Evolutionary conservation across 2,113 vertebrate species (phyloP).

Genomic region (Trogon melanurus): DNA sequence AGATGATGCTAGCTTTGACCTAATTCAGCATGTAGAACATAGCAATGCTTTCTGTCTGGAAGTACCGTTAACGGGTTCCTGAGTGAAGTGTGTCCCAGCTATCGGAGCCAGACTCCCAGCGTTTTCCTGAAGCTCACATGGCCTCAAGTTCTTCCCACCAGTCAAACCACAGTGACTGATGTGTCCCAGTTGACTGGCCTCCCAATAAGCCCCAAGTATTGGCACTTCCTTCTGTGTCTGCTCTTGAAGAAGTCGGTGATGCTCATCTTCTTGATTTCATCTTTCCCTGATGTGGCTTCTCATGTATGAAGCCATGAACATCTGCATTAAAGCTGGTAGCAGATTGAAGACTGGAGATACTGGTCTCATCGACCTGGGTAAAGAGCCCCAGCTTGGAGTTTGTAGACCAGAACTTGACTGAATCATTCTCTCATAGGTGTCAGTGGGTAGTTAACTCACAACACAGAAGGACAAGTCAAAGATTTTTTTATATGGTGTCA

Average conservation of each 20-base stretch:
- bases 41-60: not conserved
- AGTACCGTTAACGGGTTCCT: not conserved
- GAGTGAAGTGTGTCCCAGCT: not conserved
- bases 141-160: not conserved
- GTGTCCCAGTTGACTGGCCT: not conserved
- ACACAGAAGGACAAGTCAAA: conserved; percentile 7
- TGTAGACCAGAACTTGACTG: not conserved
- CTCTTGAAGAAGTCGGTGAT: not conserved
- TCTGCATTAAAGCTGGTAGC: not conserved
- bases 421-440: not conserved
- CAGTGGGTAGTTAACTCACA: not conserved
- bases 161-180: not conserved
- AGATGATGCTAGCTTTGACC: not conserved
- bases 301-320: not conserved
- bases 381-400: not conserved
- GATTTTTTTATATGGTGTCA: conserved; percentile 52
- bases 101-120: not conserved
- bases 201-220: not conserved
- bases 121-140: not conserved
- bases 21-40: not conserved
- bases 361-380: not conserved
- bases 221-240: not conserved
- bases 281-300: not conserved
- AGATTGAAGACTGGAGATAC: not conserved
- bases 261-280: not conserved